Evolutionary conservation across 1,140 invertebrate genomes (phyloP).

Genomic region (Drosophila nigrodunni): DNA sequence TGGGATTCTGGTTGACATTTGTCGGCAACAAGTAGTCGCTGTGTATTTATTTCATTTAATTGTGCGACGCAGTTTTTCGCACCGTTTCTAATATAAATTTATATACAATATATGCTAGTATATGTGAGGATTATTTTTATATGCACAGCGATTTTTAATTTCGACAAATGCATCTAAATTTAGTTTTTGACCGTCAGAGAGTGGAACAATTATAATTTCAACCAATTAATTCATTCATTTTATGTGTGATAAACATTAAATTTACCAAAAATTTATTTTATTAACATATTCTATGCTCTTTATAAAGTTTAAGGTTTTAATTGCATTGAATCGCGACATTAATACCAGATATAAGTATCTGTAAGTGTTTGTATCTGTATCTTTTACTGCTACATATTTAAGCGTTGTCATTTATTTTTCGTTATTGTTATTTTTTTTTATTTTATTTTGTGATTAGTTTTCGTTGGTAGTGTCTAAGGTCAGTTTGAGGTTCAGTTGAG

Average conservation of each 20-base stretch:
- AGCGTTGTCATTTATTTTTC: not conserved
- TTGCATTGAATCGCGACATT: too few relatives aligned
- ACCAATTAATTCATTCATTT: slow-evolving; percentile 18
- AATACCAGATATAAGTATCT: too few relatives aligned
- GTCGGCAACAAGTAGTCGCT: slow-evolving; percentile 40
- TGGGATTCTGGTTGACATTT: slow-evolving; percentile 18
- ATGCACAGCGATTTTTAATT: slow-evolving; percentile 42
- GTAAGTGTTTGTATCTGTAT: too few relatives aligned
- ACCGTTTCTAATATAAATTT: slow-evolving; percentile 13
- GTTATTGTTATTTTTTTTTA: not conserved
- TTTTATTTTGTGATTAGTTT: slow-evolving; percentile 27
- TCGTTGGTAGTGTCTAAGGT: slow-evolving; percentile 72
- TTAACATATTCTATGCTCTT: too few relatives aligned
- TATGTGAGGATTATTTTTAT: slow-evolving; percentile 52
- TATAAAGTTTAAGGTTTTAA: too few relatives aligned
- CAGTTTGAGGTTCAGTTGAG: slow-evolving; percentile 56
- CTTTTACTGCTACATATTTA: too few relatives aligned
- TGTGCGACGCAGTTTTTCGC: slow-evolving; percentile 43
- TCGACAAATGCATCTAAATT: slow-evolving; percentile 49
- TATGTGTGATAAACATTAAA: not conserved
- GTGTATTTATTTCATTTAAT: slow-evolving; percentile 8
- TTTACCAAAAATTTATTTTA: too few relatives aligned
- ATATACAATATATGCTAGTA: not conserved
- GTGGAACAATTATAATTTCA: slow-evolving; percentile 50
- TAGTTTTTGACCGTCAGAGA: slow-evolving; percentile 53